phyloP scores from a whole-genome alignment of 2,113 vertebrate genomes.

The Canis aureus region DNA sequence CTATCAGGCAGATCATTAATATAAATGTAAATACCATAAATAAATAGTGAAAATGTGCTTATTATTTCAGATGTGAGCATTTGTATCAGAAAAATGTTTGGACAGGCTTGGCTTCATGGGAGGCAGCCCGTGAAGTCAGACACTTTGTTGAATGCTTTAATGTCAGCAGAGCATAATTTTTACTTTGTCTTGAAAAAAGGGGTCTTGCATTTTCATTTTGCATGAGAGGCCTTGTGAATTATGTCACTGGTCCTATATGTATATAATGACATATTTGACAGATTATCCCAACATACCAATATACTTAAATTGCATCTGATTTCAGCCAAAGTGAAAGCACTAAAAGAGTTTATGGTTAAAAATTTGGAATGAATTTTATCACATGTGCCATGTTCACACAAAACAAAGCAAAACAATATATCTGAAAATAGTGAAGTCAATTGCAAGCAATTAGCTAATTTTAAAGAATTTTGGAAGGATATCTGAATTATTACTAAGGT shows the following conservation, averaged over 20 bases:
- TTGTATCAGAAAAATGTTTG: conserved; percentile 1
- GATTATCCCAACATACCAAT: neutral
- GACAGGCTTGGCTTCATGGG: neutral
- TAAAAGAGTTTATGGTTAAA: neutral
- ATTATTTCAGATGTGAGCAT: neutral
- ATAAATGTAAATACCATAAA: neutral
- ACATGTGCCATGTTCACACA: neutral
- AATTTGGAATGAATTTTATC: conserved; percentile 57
- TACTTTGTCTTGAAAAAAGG: neutral
- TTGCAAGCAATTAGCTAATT: conserved; percentile 31
- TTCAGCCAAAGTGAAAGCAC: neutral
- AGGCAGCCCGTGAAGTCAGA: neutral
- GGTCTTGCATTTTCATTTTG: neutral
- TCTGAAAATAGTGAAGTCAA: conserved; percentile 63
- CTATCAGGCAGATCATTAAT: neutral
- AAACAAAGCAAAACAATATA: neutral
- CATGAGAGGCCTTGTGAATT: neutral
- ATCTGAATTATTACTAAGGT: conserved; percentile 61
- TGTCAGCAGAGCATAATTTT: neutral
- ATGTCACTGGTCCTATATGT: neutral
- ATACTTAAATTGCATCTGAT: conserved; percentile 36
- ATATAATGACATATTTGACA: neutral
- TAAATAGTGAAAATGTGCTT: neutral
- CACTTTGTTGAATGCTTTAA: neutral
- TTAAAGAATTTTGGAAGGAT: conserved; percentile 68